Conservation (phyloP, 2,797 vertebrate species). For the Cyprinella venusta region DNA sequence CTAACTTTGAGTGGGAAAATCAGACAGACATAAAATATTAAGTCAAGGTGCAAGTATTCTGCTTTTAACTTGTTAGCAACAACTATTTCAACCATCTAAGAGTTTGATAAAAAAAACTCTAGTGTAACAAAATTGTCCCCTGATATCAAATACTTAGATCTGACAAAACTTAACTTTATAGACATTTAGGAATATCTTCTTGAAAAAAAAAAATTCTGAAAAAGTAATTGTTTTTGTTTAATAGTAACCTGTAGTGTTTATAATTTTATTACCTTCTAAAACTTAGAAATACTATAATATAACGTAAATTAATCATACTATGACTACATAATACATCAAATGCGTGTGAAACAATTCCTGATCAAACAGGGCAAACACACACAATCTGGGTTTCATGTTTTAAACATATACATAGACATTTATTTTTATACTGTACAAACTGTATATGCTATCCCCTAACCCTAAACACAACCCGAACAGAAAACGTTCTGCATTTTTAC, state of each 20-base stretch:
- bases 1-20: background rate
- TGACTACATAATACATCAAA: too few species aligned
- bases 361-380: slow-evolving; percentile 39
- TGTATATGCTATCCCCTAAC: background rate
- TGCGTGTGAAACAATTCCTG: background rate
- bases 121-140: background rate
- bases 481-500: background rate
- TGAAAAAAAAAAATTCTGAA: background rate
- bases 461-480: background rate
- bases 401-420: background rate
- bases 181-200: background rate
- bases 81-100: background rate
- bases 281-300: background rate
- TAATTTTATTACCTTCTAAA: background rate
- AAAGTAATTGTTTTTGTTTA: background rate
- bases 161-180: background rate
- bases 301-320: too few species aligned
- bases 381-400: background rate
- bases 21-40: background rate
- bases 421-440: background rate
- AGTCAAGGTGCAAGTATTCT: background rate
- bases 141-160: background rate
- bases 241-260: background rate
- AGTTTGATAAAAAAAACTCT: background rate
- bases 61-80: background rate